Evolutionary conservation across 2,888 invertebrate genomes (phyloP).

Genomic region (Geophilus truncorum): DNA sequence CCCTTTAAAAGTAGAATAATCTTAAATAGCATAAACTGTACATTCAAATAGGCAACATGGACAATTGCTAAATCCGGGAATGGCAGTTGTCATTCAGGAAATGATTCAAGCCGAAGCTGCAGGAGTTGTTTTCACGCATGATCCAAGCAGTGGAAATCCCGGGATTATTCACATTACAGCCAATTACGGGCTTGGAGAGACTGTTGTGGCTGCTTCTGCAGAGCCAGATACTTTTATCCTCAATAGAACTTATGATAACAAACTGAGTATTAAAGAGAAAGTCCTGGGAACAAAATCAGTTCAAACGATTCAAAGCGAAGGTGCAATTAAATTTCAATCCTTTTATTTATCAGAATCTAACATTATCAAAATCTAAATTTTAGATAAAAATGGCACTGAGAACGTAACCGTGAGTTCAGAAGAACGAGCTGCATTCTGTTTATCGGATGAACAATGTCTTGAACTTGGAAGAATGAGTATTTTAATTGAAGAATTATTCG

Average conservation of each 20-base stretch:
- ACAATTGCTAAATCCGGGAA: conserved; percentile 60
- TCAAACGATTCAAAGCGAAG: conserved; percentile 51
- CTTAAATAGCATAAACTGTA: not conserved
- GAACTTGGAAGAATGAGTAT: conserved; percentile 57
- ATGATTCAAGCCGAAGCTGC: conserved; percentile 62
- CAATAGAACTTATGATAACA: conserved; percentile 52
- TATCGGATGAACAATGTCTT: conserved; percentile 56
- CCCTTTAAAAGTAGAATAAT: not conserved
- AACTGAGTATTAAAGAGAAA: conserved; percentile 50
- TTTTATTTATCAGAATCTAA: too few species aligned
- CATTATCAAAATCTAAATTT: not conserved
- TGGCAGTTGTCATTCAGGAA: conserved; percentile 75
- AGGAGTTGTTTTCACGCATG: conserved; percentile 75
- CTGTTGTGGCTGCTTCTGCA: conserved; percentile 69
- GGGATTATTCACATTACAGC: conserved; percentile 65
- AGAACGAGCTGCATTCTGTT: conserved; percentile 53
- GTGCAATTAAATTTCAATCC: too few species aligned
- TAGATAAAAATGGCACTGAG: conserved; percentile 49
- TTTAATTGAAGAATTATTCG: conserved; percentile 62
- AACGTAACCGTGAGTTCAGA: conserved; percentile 40
- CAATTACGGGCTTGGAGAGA: conserved; percentile 79
- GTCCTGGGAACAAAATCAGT: conserved; percentile 52
- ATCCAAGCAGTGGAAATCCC: conserved; percentile 68
- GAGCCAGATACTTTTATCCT: conserved; percentile 71
- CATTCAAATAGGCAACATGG: conserved; percentile 62